Conservation (phyloP, 2,797 vertebrate genomes). For the Sciurus carolinensis region DNA sequence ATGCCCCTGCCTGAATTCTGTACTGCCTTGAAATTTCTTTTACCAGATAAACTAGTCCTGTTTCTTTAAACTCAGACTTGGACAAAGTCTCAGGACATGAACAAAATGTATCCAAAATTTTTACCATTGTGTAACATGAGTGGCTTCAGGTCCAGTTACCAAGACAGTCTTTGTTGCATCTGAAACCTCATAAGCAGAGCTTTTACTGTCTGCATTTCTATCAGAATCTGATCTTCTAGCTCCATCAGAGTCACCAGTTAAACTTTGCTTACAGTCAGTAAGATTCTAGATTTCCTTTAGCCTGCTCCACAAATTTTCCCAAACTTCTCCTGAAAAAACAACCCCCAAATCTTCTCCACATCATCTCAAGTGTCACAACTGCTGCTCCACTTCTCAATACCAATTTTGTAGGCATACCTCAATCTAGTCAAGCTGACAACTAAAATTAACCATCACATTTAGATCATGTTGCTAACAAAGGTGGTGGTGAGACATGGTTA, state of each 20-base stretch:
- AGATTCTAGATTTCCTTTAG: not conserved
- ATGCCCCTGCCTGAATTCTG: not conserved
- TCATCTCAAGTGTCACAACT: not conserved
- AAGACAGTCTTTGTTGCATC: not conserved
- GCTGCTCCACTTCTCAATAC: not conserved
- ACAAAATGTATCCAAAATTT: not conserved
- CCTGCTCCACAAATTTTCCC: not conserved
- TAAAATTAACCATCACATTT: not conserved
- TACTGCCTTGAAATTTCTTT: not conserved
- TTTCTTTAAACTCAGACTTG: not conserved
- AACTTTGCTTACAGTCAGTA: not conserved
- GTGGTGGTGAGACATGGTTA: not conserved
- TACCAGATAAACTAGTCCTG: too few species aligned
- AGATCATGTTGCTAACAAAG: not conserved
- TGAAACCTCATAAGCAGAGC: not conserved
- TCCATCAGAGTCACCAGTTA: not conserved
- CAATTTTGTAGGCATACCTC: not conserved
- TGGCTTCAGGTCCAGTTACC: not conserved
- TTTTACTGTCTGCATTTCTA: not conserved
- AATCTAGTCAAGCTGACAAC: not conserved
- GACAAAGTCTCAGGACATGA: not conserved
- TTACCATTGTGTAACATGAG: too few species aligned
- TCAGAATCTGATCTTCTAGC: not conserved
- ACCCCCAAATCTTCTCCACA: not conserved
- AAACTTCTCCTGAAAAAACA: not conserved